phyloP scores from a whole-genome alignment of 2,113 vertebrate species.

The Ctenomys sociabilis region DNA sequence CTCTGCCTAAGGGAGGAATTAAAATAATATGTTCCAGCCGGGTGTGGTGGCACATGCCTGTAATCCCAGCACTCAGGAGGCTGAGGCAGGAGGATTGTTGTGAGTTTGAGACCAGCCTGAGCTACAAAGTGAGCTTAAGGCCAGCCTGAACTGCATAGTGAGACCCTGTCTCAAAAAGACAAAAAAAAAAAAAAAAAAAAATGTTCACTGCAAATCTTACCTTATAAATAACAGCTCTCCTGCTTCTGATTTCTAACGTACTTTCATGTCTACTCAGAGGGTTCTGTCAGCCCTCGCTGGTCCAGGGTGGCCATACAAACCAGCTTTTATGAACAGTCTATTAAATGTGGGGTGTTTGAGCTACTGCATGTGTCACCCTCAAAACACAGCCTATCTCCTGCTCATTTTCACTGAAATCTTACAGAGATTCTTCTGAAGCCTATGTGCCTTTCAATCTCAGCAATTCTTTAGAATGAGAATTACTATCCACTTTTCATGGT shows the following conservation, averaged over 20 bases:
- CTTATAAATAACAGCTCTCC: constrained; percentile 8
- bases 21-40: too few species aligned
- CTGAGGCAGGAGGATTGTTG: too few species aligned
- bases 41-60: too few species aligned
- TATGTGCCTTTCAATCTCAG: neutral
- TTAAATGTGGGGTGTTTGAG: neutral
- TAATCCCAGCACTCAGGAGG: too few species aligned
- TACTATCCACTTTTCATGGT: neutral
- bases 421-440: neutral
- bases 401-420: neutral
- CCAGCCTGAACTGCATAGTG: too few species aligned
- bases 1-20: neutral
- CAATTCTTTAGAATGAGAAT: neutral
- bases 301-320: neutral
- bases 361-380: neutral
- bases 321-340: neutral
- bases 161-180: too few species aligned
- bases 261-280: neutral
- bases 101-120: too few species aligned
- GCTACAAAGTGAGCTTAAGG: too few species aligned
- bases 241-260: neutral
- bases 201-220: neutral
- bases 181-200: too few species aligned
- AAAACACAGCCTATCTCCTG: neutral
- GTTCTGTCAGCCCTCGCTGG: neutral